These are phyloP conservation scores for Sclerurus mexicanus DNA, from an alignment of 2,113 vertebrate genomes.

Conservation along the genomic window DNA sequence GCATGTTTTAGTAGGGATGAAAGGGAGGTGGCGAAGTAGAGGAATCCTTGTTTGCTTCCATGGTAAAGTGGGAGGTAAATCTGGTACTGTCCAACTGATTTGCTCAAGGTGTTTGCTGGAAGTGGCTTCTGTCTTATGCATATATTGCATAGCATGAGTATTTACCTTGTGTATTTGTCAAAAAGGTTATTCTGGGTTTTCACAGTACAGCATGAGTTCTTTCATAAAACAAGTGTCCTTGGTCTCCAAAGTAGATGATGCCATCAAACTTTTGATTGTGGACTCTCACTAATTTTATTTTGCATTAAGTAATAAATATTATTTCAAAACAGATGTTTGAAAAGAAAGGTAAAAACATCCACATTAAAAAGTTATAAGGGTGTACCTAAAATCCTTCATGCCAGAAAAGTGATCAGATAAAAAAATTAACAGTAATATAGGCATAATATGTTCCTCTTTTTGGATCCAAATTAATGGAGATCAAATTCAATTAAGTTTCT, in stretches of 20 bases:
- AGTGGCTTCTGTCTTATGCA: conserved; percentile 12
- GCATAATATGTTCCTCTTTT: background rate
- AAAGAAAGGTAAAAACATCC: background rate
- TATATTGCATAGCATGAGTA: background rate
- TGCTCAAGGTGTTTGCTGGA: conserved; percentile 54
- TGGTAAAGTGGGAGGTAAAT: conserved; percentile 20
- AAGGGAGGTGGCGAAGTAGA: background rate
- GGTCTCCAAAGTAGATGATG: conserved; percentile 35
- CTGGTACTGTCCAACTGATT: conserved; percentile 32
- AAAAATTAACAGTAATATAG: background rate
- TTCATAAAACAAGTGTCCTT: background rate
- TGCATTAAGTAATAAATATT: background rate
- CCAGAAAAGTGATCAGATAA: background rate
- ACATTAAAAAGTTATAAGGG: background rate
- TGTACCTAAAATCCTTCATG: background rate
- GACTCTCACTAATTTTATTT: background rate
- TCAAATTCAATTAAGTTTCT: background rate
- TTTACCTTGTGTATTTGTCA: conserved; percentile 4
- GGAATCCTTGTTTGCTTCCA: conserved; percentile 22
- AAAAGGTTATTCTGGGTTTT: conserved; percentile 37
- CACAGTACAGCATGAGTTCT: background rate
- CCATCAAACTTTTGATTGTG: background rate
- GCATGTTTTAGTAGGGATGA: background rate
- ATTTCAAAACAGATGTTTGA: background rate
- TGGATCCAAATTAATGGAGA: background rate